A percentile compares a stretch with the other conserved stretches of the same genome.
phyloP scores from a whole-genome alignment of 1,140 invertebrate species.

The Atopsyche davidsoni region DNA sequence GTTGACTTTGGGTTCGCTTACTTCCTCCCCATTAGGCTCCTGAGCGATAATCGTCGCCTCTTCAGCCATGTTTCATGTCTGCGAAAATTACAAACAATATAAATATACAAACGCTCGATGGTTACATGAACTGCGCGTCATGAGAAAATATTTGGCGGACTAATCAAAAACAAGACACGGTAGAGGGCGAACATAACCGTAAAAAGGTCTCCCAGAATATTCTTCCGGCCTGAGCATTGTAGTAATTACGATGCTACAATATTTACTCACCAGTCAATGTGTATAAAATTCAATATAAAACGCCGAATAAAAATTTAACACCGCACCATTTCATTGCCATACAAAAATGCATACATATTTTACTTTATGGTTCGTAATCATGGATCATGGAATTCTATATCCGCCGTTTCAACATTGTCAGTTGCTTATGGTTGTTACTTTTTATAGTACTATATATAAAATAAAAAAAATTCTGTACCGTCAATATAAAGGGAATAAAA shows the following conservation, averaged over 20 bases:
- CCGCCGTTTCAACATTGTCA: too few relatives aligned
- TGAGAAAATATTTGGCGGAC: slow-evolving; percentile 22
- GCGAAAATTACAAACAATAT: not conserved
- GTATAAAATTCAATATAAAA: slow-evolving; percentile 1
- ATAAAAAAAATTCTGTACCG: too few relatives aligned
- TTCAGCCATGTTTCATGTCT: slow-evolving; percentile 24
- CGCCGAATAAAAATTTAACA: slow-evolving; percentile 7
- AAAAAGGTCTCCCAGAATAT: too few relatives aligned
- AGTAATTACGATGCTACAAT: not conserved
- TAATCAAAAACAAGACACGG: too few relatives aligned
- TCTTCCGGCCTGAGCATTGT: too few relatives aligned
- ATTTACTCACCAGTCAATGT: slow-evolving; percentile 6
- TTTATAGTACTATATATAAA: too few relatives aligned
- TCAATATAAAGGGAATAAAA: too few relatives aligned
- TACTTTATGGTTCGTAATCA: too few relatives aligned
- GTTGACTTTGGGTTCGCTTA: slow-evolving; percentile 14
- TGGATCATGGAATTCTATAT: too few relatives aligned
- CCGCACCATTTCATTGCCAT: slow-evolving; percentile 12
- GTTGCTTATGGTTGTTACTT: too few relatives aligned
- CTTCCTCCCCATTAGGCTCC: slow-evolving; percentile 16
- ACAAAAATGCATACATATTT: slow-evolving; percentile 11
- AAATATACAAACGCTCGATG: slow-evolving; percentile 13
- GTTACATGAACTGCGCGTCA: slow-evolving; percentile 23
- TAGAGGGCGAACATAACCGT: too few relatives aligned
- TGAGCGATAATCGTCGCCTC: slow-evolving; percentile 15